phyloP scores from a whole-genome alignment of 2,113 vertebrate genomes.

The Saccopteryx leptura region DNA sequence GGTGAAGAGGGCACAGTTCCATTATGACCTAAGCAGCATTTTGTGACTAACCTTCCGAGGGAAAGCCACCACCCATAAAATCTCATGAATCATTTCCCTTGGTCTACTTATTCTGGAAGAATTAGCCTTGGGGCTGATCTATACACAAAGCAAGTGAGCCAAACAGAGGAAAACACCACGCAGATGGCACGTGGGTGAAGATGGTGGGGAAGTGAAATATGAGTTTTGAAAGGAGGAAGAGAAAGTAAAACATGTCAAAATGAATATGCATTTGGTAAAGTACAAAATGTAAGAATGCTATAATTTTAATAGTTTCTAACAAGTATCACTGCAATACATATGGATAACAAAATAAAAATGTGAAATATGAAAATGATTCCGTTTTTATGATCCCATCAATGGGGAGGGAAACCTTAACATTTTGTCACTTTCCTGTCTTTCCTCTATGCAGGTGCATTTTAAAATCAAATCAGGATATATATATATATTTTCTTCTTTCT shows the following conservation, averaged over 20 bases:
- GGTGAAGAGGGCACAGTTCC: too few species aligned
- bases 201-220: slow-evolving; percentile 70
- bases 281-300: not conserved
- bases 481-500: too few species aligned
- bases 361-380: not conserved
- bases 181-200: slow-evolving; percentile 72
- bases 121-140: not conserved
- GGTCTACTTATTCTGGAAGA: slow-evolving; percentile 34
- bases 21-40: not conserved
- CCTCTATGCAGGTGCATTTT: not conserved
- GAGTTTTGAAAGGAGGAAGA: slow-evolving; percentile 66
- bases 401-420: not conserved
- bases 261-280: slow-evolving; percentile 35
- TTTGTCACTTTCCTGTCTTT: not conserved
- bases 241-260: slow-evolving; percentile 64
- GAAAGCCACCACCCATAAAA: not conserved
- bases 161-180: slow-evolving; percentile 65
- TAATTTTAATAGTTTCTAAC: slow-evolving; percentile 11
- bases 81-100: not conserved
- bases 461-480: slow-evolving; percentile 41
- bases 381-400: not conserved
- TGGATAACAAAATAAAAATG: slow-evolving; percentile 44
- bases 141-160: slow-evolving; percentile 53
- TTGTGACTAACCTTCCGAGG: not conserved
- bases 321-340: slow-evolving; percentile 18